Base-by-base conservation (phyloP, 2,797 vertebrate species). In the Sparidentex hasta region DNA sequence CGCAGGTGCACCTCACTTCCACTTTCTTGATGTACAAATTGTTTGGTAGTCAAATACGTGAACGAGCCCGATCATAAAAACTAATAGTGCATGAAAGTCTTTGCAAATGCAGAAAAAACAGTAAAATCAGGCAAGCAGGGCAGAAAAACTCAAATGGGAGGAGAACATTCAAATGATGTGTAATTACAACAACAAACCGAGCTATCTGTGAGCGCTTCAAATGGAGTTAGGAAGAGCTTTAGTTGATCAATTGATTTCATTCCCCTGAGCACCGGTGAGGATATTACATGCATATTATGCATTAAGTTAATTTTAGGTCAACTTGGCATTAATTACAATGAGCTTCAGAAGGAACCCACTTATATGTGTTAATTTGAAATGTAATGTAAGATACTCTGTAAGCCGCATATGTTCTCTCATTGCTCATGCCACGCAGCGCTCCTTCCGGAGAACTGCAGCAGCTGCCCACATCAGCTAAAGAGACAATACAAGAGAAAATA, bases 1-100 rank as follows among this genome's bases (percentile, higher is more conserved):
- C 67, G 59, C 71, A 93, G 85, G 89, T 93, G 91, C 86, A 67
- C 82, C 77, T 85, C 85, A 87, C 64, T 90, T 87, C 73, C 86
- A 88, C 80, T 91, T 90, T 90, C 74, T 87, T 85, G 73, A 88
- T 84, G 76, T 43, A 71, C 77, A 91, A 85, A 85, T 89, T 88
- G 90, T 93, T 93, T 94, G 93, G 67, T 87, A 93, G 92, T 92
- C 92, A 94, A 94, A 94, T 93, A 41, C 41, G 61, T 85, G 87
- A 91, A 87, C 47, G 67, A 80, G 85, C 70, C 52, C 46, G 18
- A 83, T 84, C 74, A 83, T 81, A 88, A 88, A 88, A 80, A 91
- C 52, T 64, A 90, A 88, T 90, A 80, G 89, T 81, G 81, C 87
- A 76, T 87, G 85, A 90, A 89, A 90, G 88, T 87, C 70, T 69